These are phyloP conservation scores for Mimumesa dahlbomi DNA, from an alignment of 2,888 invertebrate species.

Conservation along the genomic window DNA sequence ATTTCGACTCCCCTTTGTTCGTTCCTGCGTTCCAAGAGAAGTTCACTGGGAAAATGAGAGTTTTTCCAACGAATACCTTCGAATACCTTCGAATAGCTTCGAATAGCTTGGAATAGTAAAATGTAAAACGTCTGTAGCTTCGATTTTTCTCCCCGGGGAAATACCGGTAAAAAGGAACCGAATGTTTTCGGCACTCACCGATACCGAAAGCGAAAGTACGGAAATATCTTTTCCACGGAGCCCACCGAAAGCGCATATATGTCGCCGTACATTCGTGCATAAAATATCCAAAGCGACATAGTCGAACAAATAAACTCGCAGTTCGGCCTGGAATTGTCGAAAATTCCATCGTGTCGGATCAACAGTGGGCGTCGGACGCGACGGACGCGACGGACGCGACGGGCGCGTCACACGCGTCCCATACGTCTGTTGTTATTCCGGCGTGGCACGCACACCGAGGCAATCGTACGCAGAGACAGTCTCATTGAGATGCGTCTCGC, in stretches of 20 bases:
- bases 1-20: constrained; percentile 48
- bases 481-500: constrained; percentile 80
- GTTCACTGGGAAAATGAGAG: constrained; percentile 13
- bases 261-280: no score
- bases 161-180: neutral
- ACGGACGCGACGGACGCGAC: no score
- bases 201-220: neutral
- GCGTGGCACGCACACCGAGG: neutral
- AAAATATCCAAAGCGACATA: no score
- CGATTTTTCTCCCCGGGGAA: neutral
- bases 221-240: no score
- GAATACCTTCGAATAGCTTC: no score
- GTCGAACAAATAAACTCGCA: no score
- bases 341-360: constrained; percentile 7
- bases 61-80: neutral
- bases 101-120: no score
- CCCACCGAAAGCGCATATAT: no score
- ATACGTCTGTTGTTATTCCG: neutral
- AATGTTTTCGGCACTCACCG: neutral
- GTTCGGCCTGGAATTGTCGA: constrained; percentile 10
- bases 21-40: neutral
- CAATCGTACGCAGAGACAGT: constrained; percentile 1
- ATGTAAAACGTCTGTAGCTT: neutral
- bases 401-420: constrained; percentile 48
- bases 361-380: constrained; percentile 55